Percentiles rank a stretch among this genome's conserved stretches.
Evolutionary conservation across 1,140 invertebrate species (phyloP).

Genomic region (Latrodectus geometricus): DNA sequence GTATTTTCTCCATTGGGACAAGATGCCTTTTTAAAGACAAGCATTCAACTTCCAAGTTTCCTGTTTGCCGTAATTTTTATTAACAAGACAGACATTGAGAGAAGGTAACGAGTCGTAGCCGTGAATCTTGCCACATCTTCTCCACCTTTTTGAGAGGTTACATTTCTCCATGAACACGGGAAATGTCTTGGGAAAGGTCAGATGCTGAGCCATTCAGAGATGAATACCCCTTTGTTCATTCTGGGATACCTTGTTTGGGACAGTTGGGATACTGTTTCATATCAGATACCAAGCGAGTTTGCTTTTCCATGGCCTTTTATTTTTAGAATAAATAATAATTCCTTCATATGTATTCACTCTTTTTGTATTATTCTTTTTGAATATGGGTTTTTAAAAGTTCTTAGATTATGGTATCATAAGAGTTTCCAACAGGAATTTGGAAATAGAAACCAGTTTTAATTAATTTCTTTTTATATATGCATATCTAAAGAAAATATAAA

Average conservation of each 20-base stretch:
- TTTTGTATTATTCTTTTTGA: no score
- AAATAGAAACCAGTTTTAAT: no score
- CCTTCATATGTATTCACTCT: no score
- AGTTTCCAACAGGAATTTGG: no score
- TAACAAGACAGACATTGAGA: slow-evolving; percentile 45
- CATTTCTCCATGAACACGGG: slow-evolving; percentile 22
- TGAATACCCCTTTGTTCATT: slow-evolving; percentile 24
- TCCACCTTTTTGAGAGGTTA: slow-evolving; percentile 18
- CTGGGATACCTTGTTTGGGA: slow-evolving; percentile 6
- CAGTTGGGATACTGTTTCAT: slow-evolving; percentile 49
- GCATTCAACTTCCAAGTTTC: slow-evolving; percentile 19
- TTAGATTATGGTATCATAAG: no score
- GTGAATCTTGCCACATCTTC: slow-evolving; percentile 58
- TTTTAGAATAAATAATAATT: background rate
- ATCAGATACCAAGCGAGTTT: background rate
- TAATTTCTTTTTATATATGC: no score
- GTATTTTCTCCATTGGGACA: no score
- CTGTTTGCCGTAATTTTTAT: slow-evolving; percentile 15
- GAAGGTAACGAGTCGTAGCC: slow-evolving; percentile 59
- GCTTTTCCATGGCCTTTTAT: background rate
- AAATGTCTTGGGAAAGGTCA: slow-evolving; percentile 60
- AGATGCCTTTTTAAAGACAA: no score
- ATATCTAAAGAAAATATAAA: no score
- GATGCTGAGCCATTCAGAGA: background rate
- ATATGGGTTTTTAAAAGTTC: background rate